Evolutionary conservation across 2,888 invertebrate species (phyloP).

Genomic region (Scotopteryx bipunctaria): DNA sequence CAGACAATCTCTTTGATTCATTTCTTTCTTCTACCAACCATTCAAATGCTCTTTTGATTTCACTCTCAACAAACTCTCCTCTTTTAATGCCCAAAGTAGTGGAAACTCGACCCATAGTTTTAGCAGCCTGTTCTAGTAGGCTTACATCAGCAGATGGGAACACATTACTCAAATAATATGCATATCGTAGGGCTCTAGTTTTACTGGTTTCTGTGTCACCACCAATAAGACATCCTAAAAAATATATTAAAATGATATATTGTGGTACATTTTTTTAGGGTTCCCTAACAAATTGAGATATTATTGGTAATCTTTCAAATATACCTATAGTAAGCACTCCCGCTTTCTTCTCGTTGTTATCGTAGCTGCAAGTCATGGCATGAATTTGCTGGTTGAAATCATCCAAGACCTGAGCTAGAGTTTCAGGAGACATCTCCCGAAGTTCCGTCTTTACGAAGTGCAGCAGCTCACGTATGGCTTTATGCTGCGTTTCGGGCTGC

Average conservation of each 20-base stretch:
- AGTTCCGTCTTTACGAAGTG: constrained; percentile 95
- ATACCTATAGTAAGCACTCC: constrained; percentile 95
- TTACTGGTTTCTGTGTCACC: constrained; percentile 96
- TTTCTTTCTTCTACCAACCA: constrained; percentile 95
- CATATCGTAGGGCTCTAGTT: constrained; percentile 94
- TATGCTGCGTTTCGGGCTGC: constrained; percentile 91
- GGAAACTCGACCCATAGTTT: constrained; percentile 96
- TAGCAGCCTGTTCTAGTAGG: constrained; percentile 97
- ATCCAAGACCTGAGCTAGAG: constrained; percentile 93
- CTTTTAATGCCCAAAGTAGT: constrained; percentile 95
- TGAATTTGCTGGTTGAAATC: constrained; percentile 97
- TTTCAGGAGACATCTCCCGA: constrained; percentile 93
- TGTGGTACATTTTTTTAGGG: no score
- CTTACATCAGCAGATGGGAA: constrained; percentile 94
- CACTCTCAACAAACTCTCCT: constrained; percentile 97
- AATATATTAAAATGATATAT: no score
- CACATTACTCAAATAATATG: constrained; percentile 94
- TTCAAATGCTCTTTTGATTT: constrained; percentile 96
- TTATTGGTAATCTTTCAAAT: constrained; percentile 24
- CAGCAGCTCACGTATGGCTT: constrained; percentile 93
- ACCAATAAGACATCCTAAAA: constrained; percentile 94
- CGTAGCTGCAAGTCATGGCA: constrained; percentile 95
- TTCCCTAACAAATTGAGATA: no score
- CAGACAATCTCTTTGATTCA: constrained; percentile 95
- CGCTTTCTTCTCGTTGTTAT: constrained; percentile 96